These are phyloP conservation scores for Metallyticus violacea DNA, from an alignment of 2,888 invertebrate species.

Conservation along the genomic window DNA sequence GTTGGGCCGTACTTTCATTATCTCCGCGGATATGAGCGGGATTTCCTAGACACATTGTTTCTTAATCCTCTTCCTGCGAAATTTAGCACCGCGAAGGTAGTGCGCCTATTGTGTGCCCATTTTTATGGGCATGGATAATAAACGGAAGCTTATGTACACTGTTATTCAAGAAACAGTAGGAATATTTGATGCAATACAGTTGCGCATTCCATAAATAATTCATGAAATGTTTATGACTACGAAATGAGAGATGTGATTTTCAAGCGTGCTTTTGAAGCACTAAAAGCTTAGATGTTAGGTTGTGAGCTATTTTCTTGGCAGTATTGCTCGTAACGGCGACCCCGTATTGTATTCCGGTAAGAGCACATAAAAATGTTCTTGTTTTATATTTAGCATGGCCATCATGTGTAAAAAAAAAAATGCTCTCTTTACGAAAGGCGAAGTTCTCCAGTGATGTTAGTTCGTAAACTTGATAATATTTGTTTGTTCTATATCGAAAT, in stretches of 20 bases:
- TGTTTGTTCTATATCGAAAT: too few relatives aligned
- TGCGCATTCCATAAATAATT: background rate
- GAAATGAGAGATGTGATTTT: background rate
- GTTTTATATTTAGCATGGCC: background rate
- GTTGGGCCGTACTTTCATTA: background rate
- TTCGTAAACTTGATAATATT: background rate
- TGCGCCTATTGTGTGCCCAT: background rate
- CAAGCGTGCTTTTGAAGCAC: background rate
- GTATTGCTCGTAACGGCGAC: background rate
- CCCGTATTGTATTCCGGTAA: background rate
- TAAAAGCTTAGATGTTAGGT: background rate
- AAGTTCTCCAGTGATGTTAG: background rate
- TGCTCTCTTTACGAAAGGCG: background rate
- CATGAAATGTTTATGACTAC: background rate
- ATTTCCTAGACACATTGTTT: background rate
- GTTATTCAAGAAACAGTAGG: background rate
- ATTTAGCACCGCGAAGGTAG: background rate
- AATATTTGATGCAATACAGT: background rate
- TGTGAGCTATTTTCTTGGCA: background rate
- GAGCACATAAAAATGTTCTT: background rate
- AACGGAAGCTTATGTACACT: background rate
- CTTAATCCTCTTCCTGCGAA: background rate
- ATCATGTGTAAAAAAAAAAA: background rate
- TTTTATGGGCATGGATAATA: background rate
- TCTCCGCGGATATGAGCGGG: background rate